Evolutionary conservation across 2,797 vertebrate genomes (phyloP), one percentile per base, ranked within the genome.

Genomic region (Enteromius argenteus): DNA sequence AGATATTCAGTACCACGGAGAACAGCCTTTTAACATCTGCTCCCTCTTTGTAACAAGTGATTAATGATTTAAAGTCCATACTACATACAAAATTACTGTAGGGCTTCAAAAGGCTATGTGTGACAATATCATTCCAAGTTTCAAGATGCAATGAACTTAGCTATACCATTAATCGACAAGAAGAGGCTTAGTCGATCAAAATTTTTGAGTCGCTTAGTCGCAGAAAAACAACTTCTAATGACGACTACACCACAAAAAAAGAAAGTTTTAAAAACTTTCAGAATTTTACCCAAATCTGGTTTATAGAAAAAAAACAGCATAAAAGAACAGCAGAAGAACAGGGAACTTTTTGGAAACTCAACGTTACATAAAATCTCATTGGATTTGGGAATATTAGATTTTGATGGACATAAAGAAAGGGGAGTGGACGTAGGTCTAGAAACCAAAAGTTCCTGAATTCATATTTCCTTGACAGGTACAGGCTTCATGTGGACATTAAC

Each of bases 401-500:
- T 23, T 62, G 19, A 72, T 35, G 42, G 37, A 13, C 30, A 11
- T 62, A n/a, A 49, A 17, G 37, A 32, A 60, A 81, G 53, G 2
- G 10, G 37, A n/a, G 9, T 0, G 8, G 62, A 23, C 11, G 2
- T 17, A 4, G 23, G 8, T 60, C 30, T 9, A 39, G n/a, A 37
- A 44, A 35, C 56, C 23, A 7, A 44, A 69, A 19, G 51, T 58
- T 68, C 23, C 51, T 5, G 23, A 71, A 58, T 71, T 14, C 19
- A 60, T 35, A 13, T 30, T 42, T 62, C 74, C 19, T 46, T 62
- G 27, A 64, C 30, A 64, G 14, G 44, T 51, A 51, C 30, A 53
- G n/a, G 56, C 14, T 27, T 75, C 3, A 30, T n/a, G 37, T 49
- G 21, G 44, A 64, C 85, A 53, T 89, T 85, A 77, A 72, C 51